Conservation (phyloP, 2,888 invertebrate genomes). For the Geophilus truncorum region DNA sequence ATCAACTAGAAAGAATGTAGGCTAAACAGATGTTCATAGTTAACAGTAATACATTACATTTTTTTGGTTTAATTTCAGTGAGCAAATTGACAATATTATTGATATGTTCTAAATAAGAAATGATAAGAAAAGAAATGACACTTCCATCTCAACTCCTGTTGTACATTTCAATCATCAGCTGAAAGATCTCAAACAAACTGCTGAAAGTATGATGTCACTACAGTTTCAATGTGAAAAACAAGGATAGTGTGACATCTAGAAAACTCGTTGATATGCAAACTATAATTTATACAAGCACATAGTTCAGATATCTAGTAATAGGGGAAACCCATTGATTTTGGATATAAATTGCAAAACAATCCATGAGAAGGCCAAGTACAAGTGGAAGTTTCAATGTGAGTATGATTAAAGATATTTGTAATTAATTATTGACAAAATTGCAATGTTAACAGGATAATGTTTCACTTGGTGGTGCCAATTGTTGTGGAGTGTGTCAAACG, state of each 20-base stretch:
- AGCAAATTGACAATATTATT: constrained; percentile 8
- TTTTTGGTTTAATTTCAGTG: neutral
- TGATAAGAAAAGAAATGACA: neutral
- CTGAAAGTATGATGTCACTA: neutral
- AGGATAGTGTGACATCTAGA: neutral
- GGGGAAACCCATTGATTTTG: neutral
- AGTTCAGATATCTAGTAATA: neutral
- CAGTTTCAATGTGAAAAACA: neutral
- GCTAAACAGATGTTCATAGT: neutral
- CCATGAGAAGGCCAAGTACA: too few relatives aligned
- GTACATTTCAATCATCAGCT: neutral
- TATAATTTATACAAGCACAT: neutral
- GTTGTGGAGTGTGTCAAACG: too few relatives aligned
- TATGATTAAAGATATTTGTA: too few relatives aligned
- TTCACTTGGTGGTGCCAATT: too few relatives aligned
- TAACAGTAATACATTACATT: neutral
- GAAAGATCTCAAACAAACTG: neutral
- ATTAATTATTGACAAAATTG: too few relatives aligned
- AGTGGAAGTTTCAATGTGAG: too few relatives aligned
- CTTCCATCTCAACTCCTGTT: neutral
- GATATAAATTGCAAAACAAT: neutral
- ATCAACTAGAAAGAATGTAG: neutral
- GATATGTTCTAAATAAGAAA: neutral
- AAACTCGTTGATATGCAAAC: neutral
- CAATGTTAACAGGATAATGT: too few relatives aligned